A percentile compares a stretch with the other conserved stretches of the same genome.
These are phyloP conservation scores for Silurus aristotelis DNA, from an alignment of 2,797 vertebrate genomes.

Conservation along the genomic window DNA sequence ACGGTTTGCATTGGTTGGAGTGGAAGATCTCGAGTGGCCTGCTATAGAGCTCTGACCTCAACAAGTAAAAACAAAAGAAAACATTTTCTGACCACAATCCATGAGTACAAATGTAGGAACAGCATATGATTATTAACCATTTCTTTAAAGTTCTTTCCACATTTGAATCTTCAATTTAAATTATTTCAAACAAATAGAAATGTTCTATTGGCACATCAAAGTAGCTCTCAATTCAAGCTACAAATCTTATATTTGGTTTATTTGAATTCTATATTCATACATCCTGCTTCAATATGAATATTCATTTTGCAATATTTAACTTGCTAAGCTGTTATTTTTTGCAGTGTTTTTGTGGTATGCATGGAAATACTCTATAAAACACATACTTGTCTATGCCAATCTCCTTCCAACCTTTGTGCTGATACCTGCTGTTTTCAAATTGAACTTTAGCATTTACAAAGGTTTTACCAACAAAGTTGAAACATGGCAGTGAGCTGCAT, in stretches of 20 bases:
- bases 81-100: neutral
- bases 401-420: neutral
- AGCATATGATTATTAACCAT: neutral
- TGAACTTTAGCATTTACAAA: neutral
- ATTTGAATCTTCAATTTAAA: neutral
- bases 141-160: neutral
- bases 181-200: neutral
- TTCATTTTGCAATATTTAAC: no score
- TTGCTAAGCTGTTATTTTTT: no score
- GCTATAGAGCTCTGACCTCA: no score
- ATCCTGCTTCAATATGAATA: no score
- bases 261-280: neutral
- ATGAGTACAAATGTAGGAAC: neutral
- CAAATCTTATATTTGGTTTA: neutral
- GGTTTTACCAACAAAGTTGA: neutral
- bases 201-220: neutral
- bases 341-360: no score
- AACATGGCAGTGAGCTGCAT: neutral
- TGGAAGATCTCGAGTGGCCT: no score
- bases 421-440: neutral
- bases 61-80: no score
- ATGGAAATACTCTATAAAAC: neutral
- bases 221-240: neutral
- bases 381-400: neutral
- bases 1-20: no score